phyloP scores from a whole-genome alignment of 1,140 invertebrate genomes.

The Drosophila biarmipes region DNA sequence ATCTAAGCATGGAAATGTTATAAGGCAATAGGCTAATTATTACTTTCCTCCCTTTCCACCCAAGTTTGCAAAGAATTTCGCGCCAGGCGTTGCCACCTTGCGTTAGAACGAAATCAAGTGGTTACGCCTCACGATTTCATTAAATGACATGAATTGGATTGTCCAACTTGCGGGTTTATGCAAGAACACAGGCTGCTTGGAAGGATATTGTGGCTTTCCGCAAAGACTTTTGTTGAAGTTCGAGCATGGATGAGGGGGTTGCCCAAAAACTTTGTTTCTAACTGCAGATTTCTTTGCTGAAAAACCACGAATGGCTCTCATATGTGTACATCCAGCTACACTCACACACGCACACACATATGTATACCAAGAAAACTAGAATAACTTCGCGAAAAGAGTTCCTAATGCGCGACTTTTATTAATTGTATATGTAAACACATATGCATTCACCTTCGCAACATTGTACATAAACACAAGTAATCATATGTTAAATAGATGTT shows the following conservation, averaged over 20 bases:
- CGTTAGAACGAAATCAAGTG: slow-evolving; percentile 2
- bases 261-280: slow-evolving; percentile 1
- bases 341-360: slow-evolving; percentile 1
- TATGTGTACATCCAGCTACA: slow-evolving; percentile 25
- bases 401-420: slow-evolving; percentile 16
- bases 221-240: background rate
- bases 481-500: slow-evolving; percentile 29
- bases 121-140: slow-evolving; percentile 21
- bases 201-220: background rate
- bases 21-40: background rate
- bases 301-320: slow-evolving; percentile 29
- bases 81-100: slow-evolving; percentile 15
- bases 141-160: background rate
- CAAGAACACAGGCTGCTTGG: background rate
- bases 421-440: background rate
- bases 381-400: slow-evolving; percentile 35
- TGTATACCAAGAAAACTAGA: slow-evolving; percentile 37
- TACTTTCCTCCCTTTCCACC: background rate
- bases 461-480: slow-evolving; percentile 18
- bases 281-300: slow-evolving; percentile 25
- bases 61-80: background rate
- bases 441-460: slow-evolving; percentile 2
- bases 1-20: background rate
- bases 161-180: background rate
- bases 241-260: background rate